Percentiles rank a stretch among this genome's conserved stretches.
Conservation (phyloP, 2,113 vertebrate genomes). For the Coptodon bakossiorum region DNA sequence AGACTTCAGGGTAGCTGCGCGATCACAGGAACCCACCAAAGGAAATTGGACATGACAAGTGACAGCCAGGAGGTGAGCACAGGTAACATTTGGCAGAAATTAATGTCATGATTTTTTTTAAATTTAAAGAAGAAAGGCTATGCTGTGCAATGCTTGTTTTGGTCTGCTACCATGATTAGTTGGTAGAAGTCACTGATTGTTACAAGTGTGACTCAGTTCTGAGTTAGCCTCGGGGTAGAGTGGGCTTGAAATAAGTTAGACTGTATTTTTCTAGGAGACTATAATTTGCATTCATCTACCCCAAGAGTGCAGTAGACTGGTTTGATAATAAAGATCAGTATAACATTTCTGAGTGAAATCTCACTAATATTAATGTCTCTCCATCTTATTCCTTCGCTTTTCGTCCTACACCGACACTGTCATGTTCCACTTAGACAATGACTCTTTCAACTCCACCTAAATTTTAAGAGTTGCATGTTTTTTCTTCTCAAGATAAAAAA, state of each 20-base stretch:
- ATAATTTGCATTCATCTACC: not conserved
- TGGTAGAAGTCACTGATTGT: not conserved
- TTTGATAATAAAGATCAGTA: not conserved
- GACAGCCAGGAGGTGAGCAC: not conserved
- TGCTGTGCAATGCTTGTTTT: not conserved
- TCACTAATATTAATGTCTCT: not conserved
- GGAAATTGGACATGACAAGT: not conserved
- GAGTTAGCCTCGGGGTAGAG: not conserved
- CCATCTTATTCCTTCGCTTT: not conserved
- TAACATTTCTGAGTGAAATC: not conserved
- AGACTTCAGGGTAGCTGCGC: not conserved
- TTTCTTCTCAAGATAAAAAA: not conserved
- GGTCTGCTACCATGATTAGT: not conserved
- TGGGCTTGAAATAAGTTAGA: not conserved
- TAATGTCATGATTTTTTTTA: not conserved
- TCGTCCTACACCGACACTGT: not conserved
- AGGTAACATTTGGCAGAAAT: not conserved
- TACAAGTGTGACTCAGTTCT: not conserved
- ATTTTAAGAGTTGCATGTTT: not conserved
- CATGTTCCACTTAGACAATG: not conserved
- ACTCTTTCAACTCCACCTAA: not conserved
- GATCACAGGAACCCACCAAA: not conserved
- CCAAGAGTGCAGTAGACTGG: not conserved
- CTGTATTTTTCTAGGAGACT: not conserved
- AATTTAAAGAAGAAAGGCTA: not conserved